Base-by-base conservation (phyloP, 2,113 vertebrate species). In the Sinocyclocheilus anshuiensis region DNA sequence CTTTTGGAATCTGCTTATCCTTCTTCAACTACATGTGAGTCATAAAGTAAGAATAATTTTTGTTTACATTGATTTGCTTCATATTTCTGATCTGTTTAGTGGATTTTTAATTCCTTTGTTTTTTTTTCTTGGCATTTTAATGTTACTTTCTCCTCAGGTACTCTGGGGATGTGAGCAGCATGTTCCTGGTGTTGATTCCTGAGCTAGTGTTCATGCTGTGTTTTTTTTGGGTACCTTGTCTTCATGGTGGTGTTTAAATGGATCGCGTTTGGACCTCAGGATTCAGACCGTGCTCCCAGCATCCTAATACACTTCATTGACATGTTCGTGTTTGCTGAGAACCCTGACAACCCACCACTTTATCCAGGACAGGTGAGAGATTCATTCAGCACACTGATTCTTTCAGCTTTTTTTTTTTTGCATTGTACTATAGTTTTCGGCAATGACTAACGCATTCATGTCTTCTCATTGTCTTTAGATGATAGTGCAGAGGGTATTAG, bases 221-320 rank as follows among this genome's bases (percentile, higher is more conserved):
- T 1, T 96, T 99, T 59, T 33, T 99, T 99, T 0, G 98, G 97
- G 83, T 99, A 98, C 92, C 94, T 99, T 0, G 94, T 99, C 65
- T 96, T 98, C 92, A 95, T 99, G 92, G 93, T 98, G 77, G 74
- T 96, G 88, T 98, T 94, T 92, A 99, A 99, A 91, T 99, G 98
- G 98, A 71, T 98, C 36, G 86, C 11, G 0, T 93, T 92, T 77
- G 84, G 88, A 0, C 91, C 92, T 0, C 86, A 53, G 0, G 0
- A 90, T 3, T 96, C 97, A 20, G 75, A 26, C 84, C 20, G 29
- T 0, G 97, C 97, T 16, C 97, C 97, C 89, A 98, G 97, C 92
- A 95, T 99, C 89, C 97, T 99, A 42, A 97, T 99, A 90, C 97
- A 98, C 92, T 99, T 99, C 92, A 99, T 99, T 11, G 93, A 97